These are phyloP conservation scores for Propithecus coquereli DNA, from an alignment of 2,113 vertebrate genomes.

Conservation along the genomic window DNA sequence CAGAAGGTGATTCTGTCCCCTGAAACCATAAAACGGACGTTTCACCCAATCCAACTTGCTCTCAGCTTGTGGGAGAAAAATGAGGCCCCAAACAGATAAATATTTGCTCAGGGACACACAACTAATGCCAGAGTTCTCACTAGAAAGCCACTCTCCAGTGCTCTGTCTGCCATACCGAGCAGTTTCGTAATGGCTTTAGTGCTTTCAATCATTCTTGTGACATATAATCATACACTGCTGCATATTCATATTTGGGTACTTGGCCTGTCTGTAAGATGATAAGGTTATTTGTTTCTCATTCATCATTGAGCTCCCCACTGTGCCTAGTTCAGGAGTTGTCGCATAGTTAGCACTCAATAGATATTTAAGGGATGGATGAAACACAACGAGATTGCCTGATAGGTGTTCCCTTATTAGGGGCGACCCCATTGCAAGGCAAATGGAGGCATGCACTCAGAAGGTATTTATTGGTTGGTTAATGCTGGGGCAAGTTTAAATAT, in stretches of 20 bases:
- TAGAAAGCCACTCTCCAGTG: not conserved
- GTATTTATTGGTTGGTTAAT: not conserved
- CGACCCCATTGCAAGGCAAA: not conserved
- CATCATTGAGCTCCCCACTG: not conserved
- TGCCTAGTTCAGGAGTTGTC: not conserved
- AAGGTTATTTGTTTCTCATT: not conserved
- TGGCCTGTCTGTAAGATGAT: not conserved
- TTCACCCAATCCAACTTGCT: not conserved
- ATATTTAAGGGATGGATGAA: not conserved
- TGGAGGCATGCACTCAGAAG: not conserved
- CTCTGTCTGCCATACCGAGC: not conserved
- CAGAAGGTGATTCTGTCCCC: not conserved
- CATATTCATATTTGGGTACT: not conserved
- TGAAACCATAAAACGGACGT: not conserved
- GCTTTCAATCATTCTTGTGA: not conserved
- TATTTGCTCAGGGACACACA: not conserved
- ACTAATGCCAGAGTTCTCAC: not conserved
- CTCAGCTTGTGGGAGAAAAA: not conserved
- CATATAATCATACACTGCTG: fast-evolving
- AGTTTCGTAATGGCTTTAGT: not conserved
- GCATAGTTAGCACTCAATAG: not conserved
- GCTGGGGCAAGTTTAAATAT: not conserved
- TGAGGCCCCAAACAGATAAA: not conserved
- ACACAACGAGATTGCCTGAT: not conserved
- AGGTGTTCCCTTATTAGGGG: not conserved